A percentile compares a stretch with the other conserved stretches of the same genome.
These are phyloP conservation scores for Palaemon carinicauda DNA, from an alignment of 1,140 invertebrate species.

Conservation along the genomic window DNA sequence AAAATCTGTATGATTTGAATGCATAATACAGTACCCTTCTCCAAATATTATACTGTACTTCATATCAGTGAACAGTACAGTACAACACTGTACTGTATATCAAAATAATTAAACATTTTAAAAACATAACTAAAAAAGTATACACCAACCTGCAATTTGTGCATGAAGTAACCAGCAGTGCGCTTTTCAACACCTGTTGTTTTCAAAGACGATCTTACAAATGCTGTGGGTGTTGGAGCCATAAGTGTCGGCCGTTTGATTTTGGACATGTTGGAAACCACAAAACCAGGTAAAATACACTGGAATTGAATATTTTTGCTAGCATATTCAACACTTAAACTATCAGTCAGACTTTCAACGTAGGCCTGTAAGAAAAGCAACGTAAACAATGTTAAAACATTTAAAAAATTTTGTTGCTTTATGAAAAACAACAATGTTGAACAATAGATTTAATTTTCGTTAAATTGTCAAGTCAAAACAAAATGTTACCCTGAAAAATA, in stretches of 20 bases:
- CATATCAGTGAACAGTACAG: too few species aligned
- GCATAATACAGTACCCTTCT: too few species aligned
- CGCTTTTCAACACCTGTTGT: constrained; percentile 78
- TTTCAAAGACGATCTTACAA: constrained; percentile 78
- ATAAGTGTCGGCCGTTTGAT: constrained; percentile 81
- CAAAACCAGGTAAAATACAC: constrained; percentile 85
- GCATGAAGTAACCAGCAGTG: constrained; percentile 78
- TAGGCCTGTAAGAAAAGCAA: constrained; percentile 71
- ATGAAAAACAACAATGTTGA: background rate
- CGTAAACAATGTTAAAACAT: too few species aligned
- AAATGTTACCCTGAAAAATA: background rate
- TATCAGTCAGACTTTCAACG: constrained; percentile 83
- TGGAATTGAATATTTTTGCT: constrained; percentile 83
- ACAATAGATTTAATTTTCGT: too few species aligned
- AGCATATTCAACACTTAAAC: constrained; percentile 81
- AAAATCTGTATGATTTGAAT: too few species aligned
- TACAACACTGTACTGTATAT: too few species aligned
- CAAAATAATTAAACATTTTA: too few species aligned
- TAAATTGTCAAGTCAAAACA: too few species aligned
- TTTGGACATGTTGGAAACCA: constrained; percentile 93
- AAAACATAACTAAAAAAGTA: background rate
- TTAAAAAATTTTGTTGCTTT: too few species aligned
- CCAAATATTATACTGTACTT: too few species aligned
- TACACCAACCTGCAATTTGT: constrained; percentile 62
- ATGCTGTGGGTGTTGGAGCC: constrained; percentile 80